These are phyloP conservation scores for Rhagonycha lutea DNA, from an alignment of 2,888 invertebrate species.

Conservation along the genomic window DNA sequence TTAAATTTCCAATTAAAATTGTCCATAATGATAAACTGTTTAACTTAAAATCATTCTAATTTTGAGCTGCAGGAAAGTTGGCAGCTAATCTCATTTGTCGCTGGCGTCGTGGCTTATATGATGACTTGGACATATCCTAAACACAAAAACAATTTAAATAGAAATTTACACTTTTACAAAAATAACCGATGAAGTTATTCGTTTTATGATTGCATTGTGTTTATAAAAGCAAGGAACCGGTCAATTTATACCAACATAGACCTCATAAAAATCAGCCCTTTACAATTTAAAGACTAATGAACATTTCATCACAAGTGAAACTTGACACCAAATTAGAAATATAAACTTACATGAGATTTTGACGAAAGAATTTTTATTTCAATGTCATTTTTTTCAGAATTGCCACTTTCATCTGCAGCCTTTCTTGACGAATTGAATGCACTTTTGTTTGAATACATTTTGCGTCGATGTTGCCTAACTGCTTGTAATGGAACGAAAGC, in stretches of 20 bases:
- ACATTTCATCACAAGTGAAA: too few species aligned
- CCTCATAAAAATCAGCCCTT: too few species aligned
- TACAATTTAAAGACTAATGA: too few species aligned
- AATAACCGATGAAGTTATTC: too few species aligned
- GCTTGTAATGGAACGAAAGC: conserved; percentile 63
- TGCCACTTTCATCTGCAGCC: not conserved
- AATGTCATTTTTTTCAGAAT: not conserved
- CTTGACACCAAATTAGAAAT: too few species aligned
- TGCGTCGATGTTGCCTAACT: conserved; percentile 51
- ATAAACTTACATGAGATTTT: not conserved
- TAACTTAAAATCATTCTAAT: not conserved
- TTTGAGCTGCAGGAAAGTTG: conserved; percentile 38
- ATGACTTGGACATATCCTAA: conserved; percentile 10
- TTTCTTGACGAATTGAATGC: not conserved
- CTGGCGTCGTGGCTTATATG: conserved; percentile 33
- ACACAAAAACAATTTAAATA: not conserved
- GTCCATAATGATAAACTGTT: not conserved
- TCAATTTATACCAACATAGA: too few species aligned
- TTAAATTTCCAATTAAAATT: not conserved
- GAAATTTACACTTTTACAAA: not conserved
- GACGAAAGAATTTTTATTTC: not conserved
- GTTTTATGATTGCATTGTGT: too few species aligned
- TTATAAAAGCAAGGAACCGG: too few species aligned
- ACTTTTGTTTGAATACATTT: conserved; percentile 5
- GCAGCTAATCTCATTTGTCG: conserved; percentile 49